Evolutionary conservation across 2,113 vertebrate genomes (phyloP), one percentile per base, ranked within the genome.

Genomic region (Malurus melanocephalus): DNA sequence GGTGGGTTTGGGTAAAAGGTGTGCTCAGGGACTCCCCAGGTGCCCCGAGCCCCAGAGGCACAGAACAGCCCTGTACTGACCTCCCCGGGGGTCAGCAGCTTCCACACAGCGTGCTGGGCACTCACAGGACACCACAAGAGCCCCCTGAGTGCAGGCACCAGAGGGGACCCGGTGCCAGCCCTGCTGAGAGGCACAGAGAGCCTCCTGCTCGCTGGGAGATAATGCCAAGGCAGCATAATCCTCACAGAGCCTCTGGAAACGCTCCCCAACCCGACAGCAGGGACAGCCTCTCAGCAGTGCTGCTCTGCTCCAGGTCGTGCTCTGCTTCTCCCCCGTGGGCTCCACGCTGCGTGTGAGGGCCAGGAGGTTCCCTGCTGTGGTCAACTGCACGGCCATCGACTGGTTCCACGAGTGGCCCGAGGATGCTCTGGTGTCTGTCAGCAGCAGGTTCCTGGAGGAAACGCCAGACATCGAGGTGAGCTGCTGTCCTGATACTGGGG

Each of bases 391-490:
- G 0, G 94, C 97, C 94, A 97, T 98, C 4, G 16, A 97, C 94
- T 98, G 97, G 97, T 98, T 98, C 95, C 97, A 97, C 0, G 97
- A 97, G 91, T 98, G 97, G 97, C 97, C 97, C 0, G 91, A 97
- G 65, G 96, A 97, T 0, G 97, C 97, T 0, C 87, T 98, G 6
- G 84, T 97, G 51, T 98, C 97, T 0, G 97, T 98, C 94, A 98
- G 97, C 17, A 96, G 96, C 9, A 93, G 96, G 40, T 98, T 98
- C 95, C 89, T 98, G 71, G 80, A 97, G 90, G 96, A 97, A 9
- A 97, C 96, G 0, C 87, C 81, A 35, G 97, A 96, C 33, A 97
- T 98, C 2, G 87, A 87, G 92, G 97, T 97, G 68, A 76, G 94
- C 19, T 22, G 27, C 1, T 61, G 16, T 48, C 73, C 23, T 3